Evolutionary conservation across 1,140 invertebrate genomes (phyloP).

Genomic region (Meteorus sp.): DNA sequence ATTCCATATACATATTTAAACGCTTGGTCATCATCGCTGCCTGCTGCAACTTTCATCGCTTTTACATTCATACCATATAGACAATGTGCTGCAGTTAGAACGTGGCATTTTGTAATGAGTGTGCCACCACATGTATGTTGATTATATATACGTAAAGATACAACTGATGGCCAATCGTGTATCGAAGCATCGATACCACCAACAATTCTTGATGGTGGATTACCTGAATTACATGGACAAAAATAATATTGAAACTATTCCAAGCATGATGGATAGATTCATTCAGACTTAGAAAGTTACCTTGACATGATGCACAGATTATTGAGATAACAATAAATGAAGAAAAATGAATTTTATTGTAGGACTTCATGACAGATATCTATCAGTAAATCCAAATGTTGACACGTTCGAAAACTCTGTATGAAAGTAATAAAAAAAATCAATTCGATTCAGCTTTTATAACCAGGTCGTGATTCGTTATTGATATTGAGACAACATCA

Average conservation of each 20-base stretch:
- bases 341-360: no score
- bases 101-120: background rate
- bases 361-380: no score
- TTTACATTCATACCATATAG: background rate
- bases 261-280: no score
- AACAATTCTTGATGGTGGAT: background rate
- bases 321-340: no score
- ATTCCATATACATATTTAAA: background rate
- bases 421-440: no score
- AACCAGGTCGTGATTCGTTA: no score
- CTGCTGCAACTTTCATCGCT: background rate
- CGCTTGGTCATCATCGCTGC: background rate
- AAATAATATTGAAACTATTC: background rate
- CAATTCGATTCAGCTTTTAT: no score
- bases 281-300: background rate
- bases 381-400: no score
- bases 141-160: background rate
- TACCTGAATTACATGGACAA: background rate
- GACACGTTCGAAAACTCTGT: no score
- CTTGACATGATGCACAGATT: no score
- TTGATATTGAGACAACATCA: no score
- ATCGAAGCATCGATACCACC: background rate
- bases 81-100: conserved; percentile 8
- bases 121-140: background rate
- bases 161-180: background rate